Evolutionary conservation across 2,888 invertebrate genomes (phyloP).

Genomic region (Fabriciana adippe): DNA sequence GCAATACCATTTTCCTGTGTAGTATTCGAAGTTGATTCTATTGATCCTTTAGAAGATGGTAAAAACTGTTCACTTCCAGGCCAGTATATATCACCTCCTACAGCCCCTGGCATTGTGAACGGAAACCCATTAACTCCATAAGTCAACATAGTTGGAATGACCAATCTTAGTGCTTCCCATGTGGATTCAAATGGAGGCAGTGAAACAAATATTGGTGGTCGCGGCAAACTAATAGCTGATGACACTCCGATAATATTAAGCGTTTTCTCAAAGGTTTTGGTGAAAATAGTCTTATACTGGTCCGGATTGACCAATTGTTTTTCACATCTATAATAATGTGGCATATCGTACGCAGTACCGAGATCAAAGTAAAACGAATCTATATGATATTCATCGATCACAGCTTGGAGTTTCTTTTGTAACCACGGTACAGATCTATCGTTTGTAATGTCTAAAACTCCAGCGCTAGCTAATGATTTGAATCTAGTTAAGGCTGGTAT

Average conservation of each 20-base stretch:
- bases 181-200: constrained; percentile 92
- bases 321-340: constrained; percentile 91
- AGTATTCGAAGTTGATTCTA: constrained; percentile 52
- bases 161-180: constrained; percentile 91
- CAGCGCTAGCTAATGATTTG: constrained; percentile 90
- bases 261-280: constrained; percentile 83
- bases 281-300: constrained; percentile 89
- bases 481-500: constrained; percentile 93
- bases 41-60: constrained; percentile 75
- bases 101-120: constrained; percentile 95
- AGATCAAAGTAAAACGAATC: constrained; percentile 93
- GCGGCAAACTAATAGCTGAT: constrained; percentile 90
- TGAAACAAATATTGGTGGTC: constrained; percentile 92
- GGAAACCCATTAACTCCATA: constrained; percentile 96
- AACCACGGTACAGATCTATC: constrained; percentile 91
- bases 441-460: constrained; percentile 93
- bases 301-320: constrained; percentile 90
- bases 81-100: constrained; percentile 93
- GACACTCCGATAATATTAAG: constrained; percentile 90
- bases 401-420: constrained; percentile 85
- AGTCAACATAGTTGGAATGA: constrained; percentile 93
- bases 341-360: constrained; percentile 92
- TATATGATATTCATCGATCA: constrained; percentile 88
- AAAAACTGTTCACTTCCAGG: constrained; percentile 82
- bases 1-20: constrained; percentile 72